These are phyloP conservation scores for Phymatocera aterrima DNA, from an alignment of 2,888 invertebrate genomes.

Conservation along the genomic window DNA sequence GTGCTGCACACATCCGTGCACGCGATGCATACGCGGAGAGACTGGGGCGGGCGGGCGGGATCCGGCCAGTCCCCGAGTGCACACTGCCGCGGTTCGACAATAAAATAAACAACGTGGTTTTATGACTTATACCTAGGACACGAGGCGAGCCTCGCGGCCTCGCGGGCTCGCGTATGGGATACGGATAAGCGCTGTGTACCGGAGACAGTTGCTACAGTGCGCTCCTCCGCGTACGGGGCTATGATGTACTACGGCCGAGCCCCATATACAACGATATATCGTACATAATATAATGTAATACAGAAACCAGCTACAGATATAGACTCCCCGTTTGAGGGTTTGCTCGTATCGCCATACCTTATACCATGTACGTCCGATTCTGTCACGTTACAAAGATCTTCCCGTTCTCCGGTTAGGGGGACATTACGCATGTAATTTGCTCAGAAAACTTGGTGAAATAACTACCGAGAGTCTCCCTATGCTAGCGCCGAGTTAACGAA, in stretches of 20 bases:
- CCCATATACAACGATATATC: slow-evolving; percentile 33
- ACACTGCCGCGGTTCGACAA: slow-evolving; percentile 49
- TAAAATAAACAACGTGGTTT: slow-evolving; percentile 55
- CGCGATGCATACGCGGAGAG: slow-evolving; percentile 47
- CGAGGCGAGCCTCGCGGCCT: slow-evolving; percentile 25
- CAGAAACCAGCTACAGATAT: slow-evolving; percentile 3
- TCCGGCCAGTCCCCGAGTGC: too few relatives aligned
- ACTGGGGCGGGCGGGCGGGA: slow-evolving; percentile 28
- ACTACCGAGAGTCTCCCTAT: too few relatives aligned
- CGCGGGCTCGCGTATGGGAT: neutral
- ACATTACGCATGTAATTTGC: neutral
- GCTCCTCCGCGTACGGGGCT: slow-evolving; percentile 35
- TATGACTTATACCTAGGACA: slow-evolving; percentile 52
- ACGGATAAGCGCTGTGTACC: slow-evolving; percentile 40
- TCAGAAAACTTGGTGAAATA: slow-evolving; percentile 5
- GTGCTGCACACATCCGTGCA: slow-evolving; percentile 44
- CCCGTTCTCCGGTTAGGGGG: neutral
- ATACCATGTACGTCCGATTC: neutral
- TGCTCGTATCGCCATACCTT: neutral
- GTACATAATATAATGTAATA: slow-evolving; percentile 34
- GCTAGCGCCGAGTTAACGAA: neutral
- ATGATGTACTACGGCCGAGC: slow-evolving; percentile 27
- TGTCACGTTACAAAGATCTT: neutral
- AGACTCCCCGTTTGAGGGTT: neutral
- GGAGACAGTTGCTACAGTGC: slow-evolving; percentile 36